These are phyloP conservation scores for Norana najaformis DNA, from an alignment of 2,888 invertebrate genomes.

Conservation along the genomic window DNA sequence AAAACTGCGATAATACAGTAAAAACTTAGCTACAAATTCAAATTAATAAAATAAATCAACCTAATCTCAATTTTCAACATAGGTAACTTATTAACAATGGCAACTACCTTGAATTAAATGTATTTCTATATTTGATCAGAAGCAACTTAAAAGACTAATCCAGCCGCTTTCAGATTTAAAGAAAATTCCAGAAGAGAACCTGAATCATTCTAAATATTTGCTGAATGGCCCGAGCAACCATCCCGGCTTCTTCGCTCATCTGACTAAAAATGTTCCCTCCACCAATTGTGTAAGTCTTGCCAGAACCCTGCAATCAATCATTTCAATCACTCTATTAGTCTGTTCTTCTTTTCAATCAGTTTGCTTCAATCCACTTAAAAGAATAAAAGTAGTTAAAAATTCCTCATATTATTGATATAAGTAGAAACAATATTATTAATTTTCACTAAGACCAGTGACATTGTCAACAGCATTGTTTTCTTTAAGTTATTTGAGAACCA, in stretches of 20 bases:
- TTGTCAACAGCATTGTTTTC: not conserved
- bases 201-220: constrained; percentile 71
- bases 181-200: constrained; percentile 45
- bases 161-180: not conserved
- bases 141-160: not conserved
- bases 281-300: constrained; percentile 93
- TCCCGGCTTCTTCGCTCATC: constrained; percentile 69
- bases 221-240: constrained; percentile 83
- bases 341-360: constrained; percentile 1
- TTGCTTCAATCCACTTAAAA: not conserved
- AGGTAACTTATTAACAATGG: not conserved
- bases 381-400: not conserved
- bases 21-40: too few relatives aligned
- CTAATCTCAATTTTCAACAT: not conserved
- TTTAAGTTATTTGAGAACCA: not conserved
- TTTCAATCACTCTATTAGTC: not conserved
- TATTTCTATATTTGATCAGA: not conserved
- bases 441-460: not conserved
- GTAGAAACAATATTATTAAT: not conserved
- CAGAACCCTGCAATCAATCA: constrained; percentile 71
- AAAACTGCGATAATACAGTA: too few relatives aligned
- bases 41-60: too few relatives aligned
- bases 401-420: not conserved
- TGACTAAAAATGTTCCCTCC: constrained; percentile 56
- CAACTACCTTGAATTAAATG: not conserved